phyloP scores from a whole-genome alignment of 2,888 invertebrate species.

The Acanthosepion pharaonis region DNA sequence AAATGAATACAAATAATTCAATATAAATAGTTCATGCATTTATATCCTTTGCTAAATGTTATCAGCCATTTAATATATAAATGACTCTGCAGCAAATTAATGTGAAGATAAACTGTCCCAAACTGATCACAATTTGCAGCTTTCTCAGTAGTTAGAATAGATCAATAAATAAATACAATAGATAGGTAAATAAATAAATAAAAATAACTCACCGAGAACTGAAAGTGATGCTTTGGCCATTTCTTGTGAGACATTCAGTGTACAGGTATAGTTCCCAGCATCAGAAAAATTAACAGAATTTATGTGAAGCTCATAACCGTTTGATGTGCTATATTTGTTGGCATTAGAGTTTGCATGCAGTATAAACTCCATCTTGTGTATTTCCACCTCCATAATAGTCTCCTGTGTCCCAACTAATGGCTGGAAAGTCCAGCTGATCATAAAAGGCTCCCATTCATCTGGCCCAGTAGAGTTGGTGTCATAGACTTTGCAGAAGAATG shows the following conservation, averaged over 20 bases:
- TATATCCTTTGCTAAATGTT: no score
- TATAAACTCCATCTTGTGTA: constrained; percentile 43
- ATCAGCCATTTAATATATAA: no score
- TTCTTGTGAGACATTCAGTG: constrained; percentile 37
- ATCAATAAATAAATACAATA: no score
- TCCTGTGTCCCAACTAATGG: background rate
- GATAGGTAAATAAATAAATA: no score
- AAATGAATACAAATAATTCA: no score
- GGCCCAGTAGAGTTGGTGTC: constrained; percentile 23
- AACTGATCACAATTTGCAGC: no score
- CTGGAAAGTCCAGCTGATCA: constrained; percentile 39
- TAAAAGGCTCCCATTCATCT: constrained; percentile 39
- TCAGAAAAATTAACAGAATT: constrained; percentile 25
- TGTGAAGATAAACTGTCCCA: no score
- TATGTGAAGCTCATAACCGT: constrained; percentile 35
- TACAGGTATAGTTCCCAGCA: constrained; percentile 44
- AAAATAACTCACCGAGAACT: constrained; percentile 23
- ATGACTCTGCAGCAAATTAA: no score
- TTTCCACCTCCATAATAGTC: constrained; percentile 35
- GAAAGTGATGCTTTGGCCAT: constrained; percentile 39
- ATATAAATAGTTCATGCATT: no score
- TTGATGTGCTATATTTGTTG: constrained; percentile 40
- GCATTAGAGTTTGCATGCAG: background rate
- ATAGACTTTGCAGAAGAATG: constrained; percentile 43
- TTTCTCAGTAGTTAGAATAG: no score